Evolutionary conservation across 2,888 invertebrate species (phyloP), one percentile per base, ranked within the genome.

Genomic region (Abrostola triplasia): DNA sequence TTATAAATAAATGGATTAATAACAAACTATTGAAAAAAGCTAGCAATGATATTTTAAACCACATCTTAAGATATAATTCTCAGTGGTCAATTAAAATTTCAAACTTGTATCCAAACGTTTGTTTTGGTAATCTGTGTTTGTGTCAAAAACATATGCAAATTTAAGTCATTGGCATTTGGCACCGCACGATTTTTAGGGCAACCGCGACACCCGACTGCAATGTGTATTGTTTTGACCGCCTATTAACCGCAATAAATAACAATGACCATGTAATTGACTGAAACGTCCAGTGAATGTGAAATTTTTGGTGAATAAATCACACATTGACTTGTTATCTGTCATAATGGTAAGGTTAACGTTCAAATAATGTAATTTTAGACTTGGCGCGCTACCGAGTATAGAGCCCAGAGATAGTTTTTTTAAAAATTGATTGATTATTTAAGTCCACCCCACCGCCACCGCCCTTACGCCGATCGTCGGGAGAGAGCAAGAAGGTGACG

Each of bases 381-480:
- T 80, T 82, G 73, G 73, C 81, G 81, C 70, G 77, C 66, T 68
- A 52, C 48, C 49, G 40, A 38, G 8, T 42, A 36, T 58, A 24
- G 24, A 24, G 24, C 24, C 24, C 1, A 24, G 24, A 24, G 24
- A 24, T 24, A 40, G 52, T 52, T 53, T 59, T 13, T 36, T 48
- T 56, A 37, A 7, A 65, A 61, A 44, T 59, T 8, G 37, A 57
- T 66, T 71, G 64, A 61, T 66, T 64, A 69, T 64, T 84, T 66
- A 76, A 91, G 91, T 90, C 90, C 67, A 92, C 90, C 76, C 92
- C 86, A 79, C 89, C 90, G 53, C 86, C 88, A 47, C 80, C 85
- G 49, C 88, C 86, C 44, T 76, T 83, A 13, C 86, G 89, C 24
- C 88, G 89, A 56, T 88, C 90, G 5, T 87, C 88, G 42, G 88